Percentiles rank a stretch among this genome's conserved stretches.
phyloP scores from a whole-genome alignment of 2,113 vertebrate genomes.

The Lagopus muta region DNA sequence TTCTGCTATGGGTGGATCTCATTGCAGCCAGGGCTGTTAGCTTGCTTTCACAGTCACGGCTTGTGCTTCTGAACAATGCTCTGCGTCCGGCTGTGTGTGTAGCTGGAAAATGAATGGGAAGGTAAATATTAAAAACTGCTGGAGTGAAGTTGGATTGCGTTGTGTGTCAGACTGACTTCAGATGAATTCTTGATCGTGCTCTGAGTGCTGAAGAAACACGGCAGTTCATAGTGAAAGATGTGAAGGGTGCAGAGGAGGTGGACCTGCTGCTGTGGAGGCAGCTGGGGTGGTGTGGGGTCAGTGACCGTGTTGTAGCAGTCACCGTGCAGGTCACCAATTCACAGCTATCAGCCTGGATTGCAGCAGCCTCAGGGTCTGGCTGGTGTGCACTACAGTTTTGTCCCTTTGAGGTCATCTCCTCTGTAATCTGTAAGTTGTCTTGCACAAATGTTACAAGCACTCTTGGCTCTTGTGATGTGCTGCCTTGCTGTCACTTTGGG shows the following conservation, averaged over 20 bases:
- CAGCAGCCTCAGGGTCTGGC: accelerated
- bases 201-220: background rate
- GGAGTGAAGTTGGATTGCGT: background rate
- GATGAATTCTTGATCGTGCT: background rate
- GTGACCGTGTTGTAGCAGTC: background rate
- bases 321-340: accelerated
- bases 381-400: background rate
- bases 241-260: background rate
- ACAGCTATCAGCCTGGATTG: background rate
- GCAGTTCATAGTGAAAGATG: background rate
- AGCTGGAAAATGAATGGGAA: background rate
- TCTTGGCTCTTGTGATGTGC: background rate
- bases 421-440: background rate
- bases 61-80: background rate
- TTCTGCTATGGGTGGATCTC: accelerated
- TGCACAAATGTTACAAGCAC: background rate
- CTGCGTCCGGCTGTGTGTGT: accelerated
- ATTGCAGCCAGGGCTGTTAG: background rate
- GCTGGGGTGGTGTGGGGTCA: background rate
- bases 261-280: background rate
- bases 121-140: background rate
- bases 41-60: accelerated
- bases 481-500: background rate
- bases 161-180: background rate
- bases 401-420: background rate